Base-by-base conservation (phyloP, 2,797 vertebrate genomes). In the Rhynchotus rufescens region DNA sequence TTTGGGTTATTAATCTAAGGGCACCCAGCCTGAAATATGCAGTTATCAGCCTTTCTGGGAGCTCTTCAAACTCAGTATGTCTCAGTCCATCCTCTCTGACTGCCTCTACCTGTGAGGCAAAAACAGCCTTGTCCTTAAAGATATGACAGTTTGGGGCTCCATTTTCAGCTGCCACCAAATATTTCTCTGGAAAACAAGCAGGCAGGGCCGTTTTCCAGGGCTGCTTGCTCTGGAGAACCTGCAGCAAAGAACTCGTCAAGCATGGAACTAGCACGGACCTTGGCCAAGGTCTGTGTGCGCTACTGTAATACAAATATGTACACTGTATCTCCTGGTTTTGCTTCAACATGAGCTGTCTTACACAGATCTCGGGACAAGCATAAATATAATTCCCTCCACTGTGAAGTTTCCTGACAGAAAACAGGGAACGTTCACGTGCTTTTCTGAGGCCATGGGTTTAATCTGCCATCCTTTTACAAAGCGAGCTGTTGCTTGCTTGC, bases 401-500 rank as follows among this genome's bases (percentile, higher is more conserved):
- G 17, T 22, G 38, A n/a, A 15, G 19, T 71, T 85, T 97, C 36
- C 93, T 96, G 65, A 96, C 97, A 94, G 23, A 47, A 45, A 45
- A 17, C 15, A 45, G 98, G 40, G 97, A 98, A 13, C 97, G 98
- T 0, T 30, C 98, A 56, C 97, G 97, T 5, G 97, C 97, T 23
- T 98, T 98, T 75, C 69, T 98, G 30, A 93, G 98, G 28, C 96
- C 98, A 65, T 98, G 98, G 98, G 91, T 69, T 26, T 97, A 98
- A 84, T 98, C 89, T 77, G 34, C 98, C 22, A 98, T 98, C 73
- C 97, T 98, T 95, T 97, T 98, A 98, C 98, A 67, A 83, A 90
- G 15, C 44, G 5, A 22, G 36, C 15, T 25, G 32, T 22, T 25
- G 21, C 10, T 47, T 10, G 15, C 23, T 47, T 12, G n/a, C 19